Evolutionary conservation across 2,113 vertebrate species (phyloP).

Genomic region (Corynorhinus townsendii): DNA sequence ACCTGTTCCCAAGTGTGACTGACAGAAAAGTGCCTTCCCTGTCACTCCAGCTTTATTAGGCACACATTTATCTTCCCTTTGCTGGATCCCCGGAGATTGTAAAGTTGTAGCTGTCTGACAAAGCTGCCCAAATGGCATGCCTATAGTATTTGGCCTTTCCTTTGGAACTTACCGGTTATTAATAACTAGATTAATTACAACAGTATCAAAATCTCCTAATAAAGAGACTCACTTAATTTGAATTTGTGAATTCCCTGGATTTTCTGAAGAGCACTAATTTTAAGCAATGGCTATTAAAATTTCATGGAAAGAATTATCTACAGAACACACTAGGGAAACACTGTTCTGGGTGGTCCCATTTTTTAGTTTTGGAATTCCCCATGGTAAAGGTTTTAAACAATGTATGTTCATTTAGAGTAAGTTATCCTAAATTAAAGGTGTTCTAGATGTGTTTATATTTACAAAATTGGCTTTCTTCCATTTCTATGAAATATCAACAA

Average conservation of each 20-base stretch:
- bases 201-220: neutral
- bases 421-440: neutral
- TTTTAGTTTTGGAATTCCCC: neutral
- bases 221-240: neutral
- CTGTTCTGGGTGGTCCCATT: neutral
- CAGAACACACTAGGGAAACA: neutral
- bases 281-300: neutral
- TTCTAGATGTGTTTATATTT: neutral
- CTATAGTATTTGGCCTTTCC: no score
- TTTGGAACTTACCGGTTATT: no score
- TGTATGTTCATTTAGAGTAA: neutral
- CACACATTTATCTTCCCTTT: no score
- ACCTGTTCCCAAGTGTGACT: no score
- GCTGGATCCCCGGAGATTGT: no score
- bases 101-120: no score
- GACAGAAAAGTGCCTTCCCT: no score
- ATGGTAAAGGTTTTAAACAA: neutral
- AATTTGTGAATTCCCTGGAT: neutral
- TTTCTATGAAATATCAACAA: neutral
- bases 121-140: no score
- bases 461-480: neutral
- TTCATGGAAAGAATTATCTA: neutral
- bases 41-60: no score
- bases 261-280: neutral
- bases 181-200: no score